Evolutionary conservation across 2,888 invertebrate genomes (phyloP).

Genomic region (Acanthosoma haemorrhoidale): DNA sequence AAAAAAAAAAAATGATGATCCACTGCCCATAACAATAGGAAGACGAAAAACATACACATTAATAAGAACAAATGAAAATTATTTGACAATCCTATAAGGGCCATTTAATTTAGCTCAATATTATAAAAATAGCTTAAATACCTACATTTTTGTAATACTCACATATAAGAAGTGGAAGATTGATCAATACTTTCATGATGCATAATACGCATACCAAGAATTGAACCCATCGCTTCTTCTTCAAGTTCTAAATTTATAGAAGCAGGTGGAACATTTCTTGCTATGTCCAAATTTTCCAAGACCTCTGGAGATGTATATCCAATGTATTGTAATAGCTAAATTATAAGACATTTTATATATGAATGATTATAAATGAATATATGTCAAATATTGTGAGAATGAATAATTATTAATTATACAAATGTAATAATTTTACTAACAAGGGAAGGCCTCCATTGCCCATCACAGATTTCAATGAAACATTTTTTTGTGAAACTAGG

Average conservation of each 20-base stretch:
- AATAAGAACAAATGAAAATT: too few relatives aligned
- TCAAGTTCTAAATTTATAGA: constrained; percentile 71
- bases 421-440: too few relatives aligned
- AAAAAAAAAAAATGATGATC: too few relatives aligned
- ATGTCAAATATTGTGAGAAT: not conserved
- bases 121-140: too few relatives aligned
- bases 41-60: too few relatives aligned
- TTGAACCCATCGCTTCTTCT: constrained; percentile 76
- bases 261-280: constrained; percentile 70
- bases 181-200: constrained; percentile 58
- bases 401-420: too few relatives aligned
- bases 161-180: not conserved
- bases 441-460: too few relatives aligned
- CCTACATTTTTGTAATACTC: constrained; percentile 19
- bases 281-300: constrained; percentile 57
- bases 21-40: too few relatives aligned
- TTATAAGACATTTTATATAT: not conserved
- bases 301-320: constrained; percentile 90
- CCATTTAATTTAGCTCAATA: too few relatives aligned
- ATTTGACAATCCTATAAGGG: too few relatives aligned
- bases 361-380: not conserved
- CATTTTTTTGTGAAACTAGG: too few relatives aligned
- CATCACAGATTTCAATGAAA: too few relatives aligned
- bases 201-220: constrained; percentile 76
- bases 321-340: constrained; percentile 78